Conservation (phyloP, 2,888 invertebrate species). For the Agrilus mali region DNA sequence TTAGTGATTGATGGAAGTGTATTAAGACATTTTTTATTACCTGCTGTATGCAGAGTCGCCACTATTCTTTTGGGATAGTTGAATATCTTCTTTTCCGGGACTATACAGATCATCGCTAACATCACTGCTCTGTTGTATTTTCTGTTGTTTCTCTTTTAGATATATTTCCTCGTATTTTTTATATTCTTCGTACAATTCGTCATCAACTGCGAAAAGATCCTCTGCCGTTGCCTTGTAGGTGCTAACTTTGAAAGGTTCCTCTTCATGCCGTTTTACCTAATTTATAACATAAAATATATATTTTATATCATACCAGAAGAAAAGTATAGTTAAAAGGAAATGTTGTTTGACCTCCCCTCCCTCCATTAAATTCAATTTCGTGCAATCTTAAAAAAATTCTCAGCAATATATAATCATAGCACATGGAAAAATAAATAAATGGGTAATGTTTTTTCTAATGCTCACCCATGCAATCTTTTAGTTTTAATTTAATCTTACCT, state of each 20-base stretch:
- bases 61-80: constrained; percentile 3
- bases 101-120: neutral
- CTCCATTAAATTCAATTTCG: no score
- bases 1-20: neutral
- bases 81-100: constrained; percentile 1
- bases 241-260: constrained; percentile 5
- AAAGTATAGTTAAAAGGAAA: neutral
- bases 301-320: neutral
- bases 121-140: constrained; percentile 15
- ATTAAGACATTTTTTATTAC: constrained; percentile 38
- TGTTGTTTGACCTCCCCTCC: no score
- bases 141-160: constrained; percentile 30
- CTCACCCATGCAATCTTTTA: no score
- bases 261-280: constrained; percentile 1
- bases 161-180: constrained; percentile 32
- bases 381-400: no score
- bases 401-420: no score
- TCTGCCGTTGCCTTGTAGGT: constrained; percentile 20
- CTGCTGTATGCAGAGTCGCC: constrained; percentile 79
- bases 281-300: neutral
- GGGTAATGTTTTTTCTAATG: no score
- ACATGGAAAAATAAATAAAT: no score
- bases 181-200: constrained; percentile 32
- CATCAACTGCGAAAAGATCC: constrained; percentile 28
- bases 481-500: no score